Conservation (phyloP, 2,113 vertebrate genomes). For the Silurus glanis region DNA sequence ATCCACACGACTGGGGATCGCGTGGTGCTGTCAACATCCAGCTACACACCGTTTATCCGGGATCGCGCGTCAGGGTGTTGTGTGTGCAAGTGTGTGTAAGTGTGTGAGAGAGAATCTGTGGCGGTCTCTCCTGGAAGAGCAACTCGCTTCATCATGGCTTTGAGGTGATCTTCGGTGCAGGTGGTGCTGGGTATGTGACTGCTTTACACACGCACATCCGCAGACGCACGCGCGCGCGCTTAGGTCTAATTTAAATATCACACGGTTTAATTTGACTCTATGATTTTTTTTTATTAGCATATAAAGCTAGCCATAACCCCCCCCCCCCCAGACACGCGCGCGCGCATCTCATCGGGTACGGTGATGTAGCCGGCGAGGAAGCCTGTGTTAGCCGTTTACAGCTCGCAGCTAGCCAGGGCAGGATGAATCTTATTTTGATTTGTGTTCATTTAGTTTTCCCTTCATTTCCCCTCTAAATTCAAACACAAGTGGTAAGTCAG, state of each 20-base stretch:
- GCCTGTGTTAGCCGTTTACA: background rate
- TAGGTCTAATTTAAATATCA: too few species aligned
- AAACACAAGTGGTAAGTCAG: too few species aligned
- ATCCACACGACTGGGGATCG: constrained; percentile 19
- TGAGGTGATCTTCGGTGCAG: constrained; percentile 77
- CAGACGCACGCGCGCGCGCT: too few species aligned
- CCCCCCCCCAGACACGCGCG: background rate
- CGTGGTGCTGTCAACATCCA: constrained; percentile 56
- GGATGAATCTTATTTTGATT: too few species aligned
- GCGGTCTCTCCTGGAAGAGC: constrained; percentile 59
- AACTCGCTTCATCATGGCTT: constrained; percentile 67
- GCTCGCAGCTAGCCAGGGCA: background rate
- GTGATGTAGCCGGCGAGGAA: background rate
- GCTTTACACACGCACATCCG: too few species aligned
- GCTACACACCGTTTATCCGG: background rate
- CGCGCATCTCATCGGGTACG: background rate
- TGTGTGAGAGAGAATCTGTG: constrained; percentile 46
- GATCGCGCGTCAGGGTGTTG: background rate
- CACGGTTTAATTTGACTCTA: too few species aligned
- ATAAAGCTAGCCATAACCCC: too few species aligned
- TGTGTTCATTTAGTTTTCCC: too few species aligned
- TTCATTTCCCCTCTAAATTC: too few species aligned
- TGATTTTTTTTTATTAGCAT: too few species aligned
- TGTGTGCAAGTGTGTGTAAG: constrained; percentile 43
- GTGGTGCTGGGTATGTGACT: constrained; percentile 75